A percentile compares a stretch with the other conserved stretches of the same genome.
These are phyloP conservation scores for Oxyteleia sp. DNA, from an alignment of 2,888 invertebrate genomes.

Conservation along the genomic window DNA sequence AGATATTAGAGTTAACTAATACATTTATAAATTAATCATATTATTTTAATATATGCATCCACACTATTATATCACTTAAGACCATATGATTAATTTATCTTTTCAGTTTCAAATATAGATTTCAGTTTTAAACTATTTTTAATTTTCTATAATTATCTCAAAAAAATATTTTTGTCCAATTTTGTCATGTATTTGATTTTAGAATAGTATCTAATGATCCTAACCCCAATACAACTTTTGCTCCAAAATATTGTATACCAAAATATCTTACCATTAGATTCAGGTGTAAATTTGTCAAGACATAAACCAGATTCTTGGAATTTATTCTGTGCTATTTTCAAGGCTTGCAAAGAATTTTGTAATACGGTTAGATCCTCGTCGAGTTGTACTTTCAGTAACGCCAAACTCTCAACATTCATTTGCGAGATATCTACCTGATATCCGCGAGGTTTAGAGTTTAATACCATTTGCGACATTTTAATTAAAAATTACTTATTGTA, in stretches of 20 bases:
- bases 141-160: background rate
- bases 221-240: no score
- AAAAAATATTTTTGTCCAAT: background rate
- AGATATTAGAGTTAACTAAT: no score
- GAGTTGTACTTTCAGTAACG: slow-evolving; percentile 94
- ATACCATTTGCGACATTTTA: slow-evolving; percentile 89
- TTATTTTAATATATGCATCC: no score
- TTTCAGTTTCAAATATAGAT: no score
- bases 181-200: background rate
- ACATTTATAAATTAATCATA: no score
- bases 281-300: slow-evolving; percentile 93
- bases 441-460: slow-evolving; percentile 90
- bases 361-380: slow-evolving; percentile 97
- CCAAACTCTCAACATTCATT: slow-evolving; percentile 93
- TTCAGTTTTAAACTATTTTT: no score
- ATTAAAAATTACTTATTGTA: slow-evolving; percentile 11
- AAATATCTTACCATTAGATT: slow-evolving; percentile 90
- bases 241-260: background rate
- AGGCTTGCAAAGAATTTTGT: slow-evolving; percentile 95
- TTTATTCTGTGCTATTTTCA: slow-evolving; percentile 96
- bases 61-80: no score
- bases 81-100: no score
- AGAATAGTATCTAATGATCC: slow-evolving; percentile 5
- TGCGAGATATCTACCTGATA: slow-evolving; percentile 94
- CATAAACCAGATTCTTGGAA: slow-evolving; percentile 96